These are phyloP conservation scores for Lycophotia porphyrea DNA, from an alignment of 2,888 invertebrate species.

Conservation along the genomic window DNA sequence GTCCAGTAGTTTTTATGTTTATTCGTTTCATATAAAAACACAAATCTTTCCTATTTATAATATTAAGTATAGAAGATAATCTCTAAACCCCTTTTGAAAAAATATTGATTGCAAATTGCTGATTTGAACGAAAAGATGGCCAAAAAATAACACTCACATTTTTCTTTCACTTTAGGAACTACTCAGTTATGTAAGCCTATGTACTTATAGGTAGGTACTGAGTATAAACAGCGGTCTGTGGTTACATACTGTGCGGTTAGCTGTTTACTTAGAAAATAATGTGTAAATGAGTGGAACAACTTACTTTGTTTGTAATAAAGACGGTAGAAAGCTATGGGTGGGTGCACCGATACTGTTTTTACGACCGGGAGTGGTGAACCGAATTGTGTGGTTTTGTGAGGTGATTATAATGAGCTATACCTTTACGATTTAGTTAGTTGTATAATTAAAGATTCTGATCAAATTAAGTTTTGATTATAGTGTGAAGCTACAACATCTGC, in stretches of 20 bases:
- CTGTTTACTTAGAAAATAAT: constrained; percentile 25
- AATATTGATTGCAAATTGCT: no score
- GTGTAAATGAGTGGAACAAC: constrained; percentile 43
- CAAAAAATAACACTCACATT: not conserved
- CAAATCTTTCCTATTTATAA: no score
- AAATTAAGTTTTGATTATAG: not conserved
- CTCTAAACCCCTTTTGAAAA: no score
- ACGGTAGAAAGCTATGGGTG: constrained; percentile 12
- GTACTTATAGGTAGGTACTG: not conserved
- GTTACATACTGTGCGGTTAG: constrained; percentile 29
- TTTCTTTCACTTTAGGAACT: not conserved
- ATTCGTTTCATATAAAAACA: no score
- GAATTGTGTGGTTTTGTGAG: constrained; percentile 15
- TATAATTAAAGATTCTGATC: not conserved
- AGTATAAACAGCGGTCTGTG: constrained; percentile 26
- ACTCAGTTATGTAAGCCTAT: not conserved
- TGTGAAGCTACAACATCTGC: not conserved
- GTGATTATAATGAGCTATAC: constrained; percentile 9
- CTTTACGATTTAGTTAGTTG: not conserved
- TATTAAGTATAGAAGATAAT: no score
- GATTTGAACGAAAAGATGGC: not conserved
- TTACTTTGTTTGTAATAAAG: constrained; percentile 45
- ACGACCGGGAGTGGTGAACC: constrained; percentile 22
- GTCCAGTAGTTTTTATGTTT: no score
- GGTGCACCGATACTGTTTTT: constrained; percentile 34